Base-by-base conservation (phyloP, 1,140 invertebrate genomes). In the Euschistus heros region DNA sequence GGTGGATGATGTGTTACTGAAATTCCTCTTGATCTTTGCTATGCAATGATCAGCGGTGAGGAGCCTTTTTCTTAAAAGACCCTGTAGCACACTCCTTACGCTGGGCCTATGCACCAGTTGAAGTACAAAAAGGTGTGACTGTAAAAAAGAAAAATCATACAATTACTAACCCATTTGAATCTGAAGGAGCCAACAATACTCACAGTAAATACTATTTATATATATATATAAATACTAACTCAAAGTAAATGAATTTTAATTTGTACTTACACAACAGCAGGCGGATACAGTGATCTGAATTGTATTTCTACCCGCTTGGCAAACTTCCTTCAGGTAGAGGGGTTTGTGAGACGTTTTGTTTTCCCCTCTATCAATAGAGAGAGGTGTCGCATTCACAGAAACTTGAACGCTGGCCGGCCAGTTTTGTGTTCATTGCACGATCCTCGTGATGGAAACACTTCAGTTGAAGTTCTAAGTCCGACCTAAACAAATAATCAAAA, bases 381-480 rank as follows among this genome's bases (percentile, higher is more conserved):
- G 82, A 69, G 89, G 91, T 64, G 88, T 94, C 69, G 90, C 90
- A 76, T 94, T 94, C 22, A 90, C 94, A 20, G 89, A 92, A 47
- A 91, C 88, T 75, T 88, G 87, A 62, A 93, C 93, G 75, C 89
- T 92, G 37, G 91, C 89, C 57, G 93, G 93, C 94, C 94, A 97
- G 77, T 97, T n/a, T 97, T 15, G 93, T 95, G 77, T 93, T 94
- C 91, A 94, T 94, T 76, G 91, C 88, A 69, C 91, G 80, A 75
- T 97, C 94, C 75, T 97, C 92, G 74, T 96, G 92, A 74, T 96
- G 92, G 81, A 97, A 97, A 82, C 93, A 96, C 79, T 97, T 97
- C 50, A 97, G 78, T 78, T 92, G 89, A 70, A 92, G 79, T 76
- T 92, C 89, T 70, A 92, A 78, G 76, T 92, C 89, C 69, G 87